These are phyloP conservation scores for Norana najaformis DNA, from an alignment of 2,888 invertebrate species.

Conservation along the genomic window DNA sequence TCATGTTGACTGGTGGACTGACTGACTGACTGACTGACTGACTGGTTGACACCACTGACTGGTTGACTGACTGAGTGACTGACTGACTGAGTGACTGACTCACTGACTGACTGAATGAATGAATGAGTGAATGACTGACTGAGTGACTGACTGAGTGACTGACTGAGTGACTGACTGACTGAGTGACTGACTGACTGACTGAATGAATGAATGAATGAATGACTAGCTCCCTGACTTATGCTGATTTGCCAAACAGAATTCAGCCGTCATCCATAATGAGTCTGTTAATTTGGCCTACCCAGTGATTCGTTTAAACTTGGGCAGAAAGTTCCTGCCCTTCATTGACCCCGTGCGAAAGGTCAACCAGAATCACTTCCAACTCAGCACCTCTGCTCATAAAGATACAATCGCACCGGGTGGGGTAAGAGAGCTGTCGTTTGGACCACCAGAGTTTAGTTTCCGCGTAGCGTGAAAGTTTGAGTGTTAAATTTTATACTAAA, in stretches of 20 bases:
- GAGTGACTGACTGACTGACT: not conserved
- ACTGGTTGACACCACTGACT: no score
- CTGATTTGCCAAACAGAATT: not conserved
- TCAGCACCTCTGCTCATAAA: not conserved
- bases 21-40: no score
- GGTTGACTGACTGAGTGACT: no score
- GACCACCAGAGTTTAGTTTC: no score
- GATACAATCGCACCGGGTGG: not conserved
- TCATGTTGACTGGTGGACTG: no score
- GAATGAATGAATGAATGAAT: not conserved
- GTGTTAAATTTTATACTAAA: no score
- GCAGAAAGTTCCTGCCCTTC: not conserved
- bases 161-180: not conserved
- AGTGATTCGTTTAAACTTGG: not conserved
- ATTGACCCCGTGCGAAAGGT: conserved; percentile 15
- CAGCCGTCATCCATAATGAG: not conserved
- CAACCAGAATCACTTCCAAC: not conserved
- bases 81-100: no score
- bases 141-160: not conserved
- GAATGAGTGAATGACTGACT: no score
- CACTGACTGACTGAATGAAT: no score
- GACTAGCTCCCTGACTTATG: not conserved
- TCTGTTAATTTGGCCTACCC: not conserved
- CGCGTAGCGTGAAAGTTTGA: no score
- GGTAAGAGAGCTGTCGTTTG: no score